A percentile compares a stretch with the other conserved stretches of the same genome.
Evolutionary conservation across 2,888 invertebrate species (phyloP).

Genomic region (Protophormia terraenovae): DNA sequence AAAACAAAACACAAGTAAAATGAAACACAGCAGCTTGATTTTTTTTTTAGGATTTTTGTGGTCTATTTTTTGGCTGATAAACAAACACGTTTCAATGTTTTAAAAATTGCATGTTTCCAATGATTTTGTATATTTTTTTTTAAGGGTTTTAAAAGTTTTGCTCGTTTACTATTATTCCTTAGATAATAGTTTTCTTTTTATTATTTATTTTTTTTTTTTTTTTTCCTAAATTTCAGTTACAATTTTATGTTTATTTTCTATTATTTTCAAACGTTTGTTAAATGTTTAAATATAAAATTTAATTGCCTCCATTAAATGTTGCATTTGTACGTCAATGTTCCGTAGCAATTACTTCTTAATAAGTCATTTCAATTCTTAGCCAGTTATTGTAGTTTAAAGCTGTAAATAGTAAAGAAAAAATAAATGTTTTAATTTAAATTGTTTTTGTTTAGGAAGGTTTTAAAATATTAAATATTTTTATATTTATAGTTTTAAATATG

Average conservation of each 20-base stretch:
- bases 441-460: not conserved
- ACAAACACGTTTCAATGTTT: conserved; percentile 41
- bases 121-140: not conserved
- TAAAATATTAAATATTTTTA: not conserved
- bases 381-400: not conserved
- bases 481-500: too few relatives aligned
- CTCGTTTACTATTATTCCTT: not conserved
- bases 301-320: conserved; percentile 33
- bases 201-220: not conserved
- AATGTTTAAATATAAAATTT: conserved; percentile 49
- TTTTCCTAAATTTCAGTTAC: conserved; percentile 9
- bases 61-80: not conserved
- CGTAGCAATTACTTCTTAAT: not conserved
- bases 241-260: conserved; percentile 22
- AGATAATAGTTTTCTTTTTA: not conserved
- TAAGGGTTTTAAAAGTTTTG: not conserved
- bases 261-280: conserved; percentile 19
- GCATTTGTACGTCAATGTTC: conserved; percentile 7
- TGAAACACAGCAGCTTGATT: not conserved
- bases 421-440: not conserved
- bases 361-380: conserved; percentile 30
- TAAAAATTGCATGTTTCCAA: conserved; percentile 31
- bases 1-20: too few relatives aligned
- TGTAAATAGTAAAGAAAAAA: conserved; percentile 30
- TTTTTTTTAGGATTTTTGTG: not conserved